A percentile compares a stretch with the other conserved stretches of the same genome.
These are phyloP conservation scores for Drosophila colorata DNA, from an alignment of 2,888 invertebrate genomes.

Conservation along the genomic window DNA sequence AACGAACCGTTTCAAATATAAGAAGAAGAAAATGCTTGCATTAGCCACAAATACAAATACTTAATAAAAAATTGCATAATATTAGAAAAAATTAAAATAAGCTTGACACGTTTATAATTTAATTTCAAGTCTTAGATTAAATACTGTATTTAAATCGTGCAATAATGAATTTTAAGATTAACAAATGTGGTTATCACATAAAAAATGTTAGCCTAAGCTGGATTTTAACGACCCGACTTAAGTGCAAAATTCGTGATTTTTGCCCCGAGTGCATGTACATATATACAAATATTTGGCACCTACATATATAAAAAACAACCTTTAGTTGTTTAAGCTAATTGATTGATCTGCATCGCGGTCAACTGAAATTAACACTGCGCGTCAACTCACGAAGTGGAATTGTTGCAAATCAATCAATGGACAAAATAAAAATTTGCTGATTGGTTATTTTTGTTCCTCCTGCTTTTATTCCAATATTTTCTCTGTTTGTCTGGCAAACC, in stretches of 20 bases:
- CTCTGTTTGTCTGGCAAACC: background rate
- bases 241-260: background rate
- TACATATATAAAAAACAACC: background rate
- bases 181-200: too few relatives aligned
- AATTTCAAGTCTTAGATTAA: background rate
- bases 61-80: too few relatives aligned
- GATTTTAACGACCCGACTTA: background rate
- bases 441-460: constrained; percentile 15
- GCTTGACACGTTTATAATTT: too few relatives aligned
- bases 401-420: constrained; percentile 72
- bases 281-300: background rate
- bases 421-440: constrained; percentile 37
- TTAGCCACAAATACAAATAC: too few relatives aligned
- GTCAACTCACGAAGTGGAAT: constrained; percentile 15
- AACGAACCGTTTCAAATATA: too few relatives aligned
- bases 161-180: too few relatives aligned
- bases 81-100: too few relatives aligned
- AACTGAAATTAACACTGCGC: constrained; percentile 46
- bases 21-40: constrained; percentile 1
- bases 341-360: constrained; percentile 65
- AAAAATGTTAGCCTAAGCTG: background rate
- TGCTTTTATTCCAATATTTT: background rate
- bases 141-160: background rate
- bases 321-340: constrained; percentile 57
- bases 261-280: background rate